A percentile compares a stretch with the other conserved stretches of the same genome.
phyloP scores from a whole-genome alignment of 2,797 vertebrate genomes.

The Oreochromis mossambicus region DNA sequence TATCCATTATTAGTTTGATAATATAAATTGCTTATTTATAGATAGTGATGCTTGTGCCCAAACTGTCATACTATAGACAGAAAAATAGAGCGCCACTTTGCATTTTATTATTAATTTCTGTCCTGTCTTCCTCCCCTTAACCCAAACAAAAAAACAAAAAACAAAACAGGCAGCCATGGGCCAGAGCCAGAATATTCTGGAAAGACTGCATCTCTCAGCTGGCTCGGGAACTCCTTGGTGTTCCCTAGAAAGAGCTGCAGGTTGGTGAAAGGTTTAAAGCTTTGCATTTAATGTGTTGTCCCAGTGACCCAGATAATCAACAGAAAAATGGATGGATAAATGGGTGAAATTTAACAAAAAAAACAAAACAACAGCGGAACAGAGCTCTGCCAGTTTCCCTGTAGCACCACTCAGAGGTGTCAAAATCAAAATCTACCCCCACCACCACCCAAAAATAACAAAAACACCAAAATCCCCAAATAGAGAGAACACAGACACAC shows the following conservation, averaged over 20 bases:
- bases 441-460: not conserved
- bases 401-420: not conserved
- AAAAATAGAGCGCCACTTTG: too few relatives aligned
- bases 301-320: not conserved
- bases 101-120: too few relatives aligned
- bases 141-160: not conserved
- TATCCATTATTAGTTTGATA: too few relatives aligned
- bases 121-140: too few relatives aligned
- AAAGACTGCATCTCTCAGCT: not conserved
- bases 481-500: not conserved
- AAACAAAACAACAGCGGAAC: rapidly evolving
- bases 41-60: too few relatives aligned
- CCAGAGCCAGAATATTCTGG: not conserved
- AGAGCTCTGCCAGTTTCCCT: not conserved
- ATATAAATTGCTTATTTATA: too few relatives aligned
- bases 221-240: not conserved
- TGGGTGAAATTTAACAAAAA: not conserved
- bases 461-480: not conserved
- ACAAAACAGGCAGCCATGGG: not conserved
- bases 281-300: not conserved
- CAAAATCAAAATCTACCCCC: not conserved
- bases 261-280: not conserved
- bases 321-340: not conserved
- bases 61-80: too few relatives aligned
- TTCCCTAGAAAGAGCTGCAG: not conserved